Percentiles rank a stretch among this genome's conserved stretches.
phyloP scores from a whole-genome alignment of 1,140 invertebrate species.

The Drosophila obscura region DNA sequence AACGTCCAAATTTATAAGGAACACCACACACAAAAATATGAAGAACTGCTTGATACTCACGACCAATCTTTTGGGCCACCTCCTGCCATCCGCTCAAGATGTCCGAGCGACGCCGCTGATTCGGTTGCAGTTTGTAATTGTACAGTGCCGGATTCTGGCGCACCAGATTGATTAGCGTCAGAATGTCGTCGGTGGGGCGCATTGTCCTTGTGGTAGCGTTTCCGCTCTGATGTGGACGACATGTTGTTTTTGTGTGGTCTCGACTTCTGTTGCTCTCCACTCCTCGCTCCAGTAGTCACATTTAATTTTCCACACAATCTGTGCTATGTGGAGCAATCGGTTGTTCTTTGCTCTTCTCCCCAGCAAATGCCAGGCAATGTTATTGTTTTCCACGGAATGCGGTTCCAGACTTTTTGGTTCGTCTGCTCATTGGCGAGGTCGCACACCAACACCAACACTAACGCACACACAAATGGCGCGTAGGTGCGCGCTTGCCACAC shows the following conservation, averaged over 20 bases:
- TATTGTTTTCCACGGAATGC: no score
- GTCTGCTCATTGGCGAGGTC: constrained; percentile 1
- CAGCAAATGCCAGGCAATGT: no score
- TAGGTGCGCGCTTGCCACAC: no score
- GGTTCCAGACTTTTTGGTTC: no score
- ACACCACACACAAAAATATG: neutral
- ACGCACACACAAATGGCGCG: neutral
- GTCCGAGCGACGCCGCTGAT: constrained; percentile 74
- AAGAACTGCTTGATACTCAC: constrained; percentile 43
- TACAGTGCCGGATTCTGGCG: constrained; percentile 79
- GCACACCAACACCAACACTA: neutral
- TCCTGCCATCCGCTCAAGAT: constrained; percentile 75
- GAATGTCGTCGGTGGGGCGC: constrained; percentile 77
- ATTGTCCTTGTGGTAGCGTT: constrained; percentile 82
- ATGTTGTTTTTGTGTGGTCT: constrained; percentile 47
- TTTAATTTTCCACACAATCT: constrained; percentile 2
- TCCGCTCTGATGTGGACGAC: constrained; percentile 69
- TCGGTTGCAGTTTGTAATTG: constrained; percentile 79
- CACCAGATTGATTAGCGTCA: constrained; percentile 78
- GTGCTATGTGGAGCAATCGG: no score
- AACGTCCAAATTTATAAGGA: neutral
- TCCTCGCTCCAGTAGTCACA: constrained; percentile 12
- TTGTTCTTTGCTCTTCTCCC: no score
- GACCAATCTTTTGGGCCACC: constrained; percentile 74
- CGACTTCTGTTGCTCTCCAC: neutral